Conservation (phyloP, 2,797 vertebrate genomes). For the Danio aesculapii region DNA sequence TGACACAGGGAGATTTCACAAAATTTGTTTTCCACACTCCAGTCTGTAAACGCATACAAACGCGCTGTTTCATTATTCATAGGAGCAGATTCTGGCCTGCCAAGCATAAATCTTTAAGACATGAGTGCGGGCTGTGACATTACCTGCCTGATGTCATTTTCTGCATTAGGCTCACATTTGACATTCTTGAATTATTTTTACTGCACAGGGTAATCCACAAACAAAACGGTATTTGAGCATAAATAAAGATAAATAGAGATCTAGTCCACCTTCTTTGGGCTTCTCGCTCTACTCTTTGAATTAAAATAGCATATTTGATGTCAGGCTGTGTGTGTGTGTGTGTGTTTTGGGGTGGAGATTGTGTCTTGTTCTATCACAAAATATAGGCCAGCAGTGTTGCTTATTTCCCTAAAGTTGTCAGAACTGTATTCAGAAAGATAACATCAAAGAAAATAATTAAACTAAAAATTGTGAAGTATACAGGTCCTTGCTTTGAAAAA, state of each 20-base stretch:
- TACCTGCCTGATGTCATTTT: conserved; percentile 28
- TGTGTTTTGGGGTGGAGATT: not conserved
- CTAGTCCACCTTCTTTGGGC: not conserved
- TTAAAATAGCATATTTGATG: conserved; percentile 2
- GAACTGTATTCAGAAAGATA: not conserved
- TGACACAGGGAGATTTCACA: conserved; percentile 5
- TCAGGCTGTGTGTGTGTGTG: not conserved
- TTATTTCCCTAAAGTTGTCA: not conserved
- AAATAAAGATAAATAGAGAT: conserved; percentile 27
- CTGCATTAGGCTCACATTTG: conserved; percentile 34
- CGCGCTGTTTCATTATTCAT: conserved; percentile 49
- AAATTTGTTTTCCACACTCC: not conserved
- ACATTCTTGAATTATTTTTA: conserved; percentile 22
- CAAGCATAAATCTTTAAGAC: conserved; percentile 24
- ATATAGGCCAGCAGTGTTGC: not conserved
- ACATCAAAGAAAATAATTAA: not conserved
- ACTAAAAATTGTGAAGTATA: too few species aligned
- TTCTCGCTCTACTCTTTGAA: not conserved
- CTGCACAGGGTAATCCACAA: not conserved
- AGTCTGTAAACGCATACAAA: conserved; percentile 31
- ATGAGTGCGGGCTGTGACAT: conserved; percentile 4
- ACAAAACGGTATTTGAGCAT: not conserved
- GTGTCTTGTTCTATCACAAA: not conserved
- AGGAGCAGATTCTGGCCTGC: conserved; percentile 24
- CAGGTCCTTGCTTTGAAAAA: too few species aligned